Base-by-base conservation (phyloP, 2,888 invertebrate genomes). In the Lasioglossum villosulum region DNA sequence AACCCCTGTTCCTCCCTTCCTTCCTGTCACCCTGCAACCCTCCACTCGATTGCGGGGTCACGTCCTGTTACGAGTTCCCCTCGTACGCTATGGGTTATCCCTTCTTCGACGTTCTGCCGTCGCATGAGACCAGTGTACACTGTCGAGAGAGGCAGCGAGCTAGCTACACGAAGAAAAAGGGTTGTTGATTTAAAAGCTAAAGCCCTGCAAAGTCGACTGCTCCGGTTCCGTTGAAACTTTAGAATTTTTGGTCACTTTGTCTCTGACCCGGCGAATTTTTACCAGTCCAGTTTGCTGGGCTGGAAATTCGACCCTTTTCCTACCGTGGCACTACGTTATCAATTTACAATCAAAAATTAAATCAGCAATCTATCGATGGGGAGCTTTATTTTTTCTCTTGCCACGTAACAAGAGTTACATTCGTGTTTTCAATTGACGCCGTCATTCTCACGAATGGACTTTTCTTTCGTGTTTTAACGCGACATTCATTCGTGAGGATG, bases 31-130 rank as follows among this genome's bases (percentile, higher is more conserved):
- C 86, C 76, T 27, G 68, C 82, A 81, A 80, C 72, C 76, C 86
- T 84, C 78, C 77, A 68, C 81, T 59, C 76, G 42, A 75, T 80
- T 75, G 74, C 59, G 79, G 83, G 82, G 82, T 88, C 86, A 85
- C 86, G 86, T 85, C 88, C 88, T 86, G 85, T 79, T 84, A 77
- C 77, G 75, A 56, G 83, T 78, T 72, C 85, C 80, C 83, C 83
- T 83, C 81, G 75, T 71, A 68, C 76, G 75, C 72, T 74, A 27
- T 34, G 52, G 81, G 42, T 84, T 87, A 82, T 86, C 87, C 78
- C 77, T 85, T 78, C 76, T 86, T 80, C n/a, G 56, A 68, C 56
- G 79, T 39, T 78, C 52, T 45, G 63, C 45, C 77, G 34, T 37
- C 30, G 73, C 34, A 80, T 73, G 27, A 68, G 48, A 66, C n/a